Percentiles rank a stretch among this genome's conserved stretches.
These are phyloP conservation scores for Ptiloglossa arizonensis DNA, from an alignment of 1,140 invertebrate species.

Conservation along the genomic window DNA sequence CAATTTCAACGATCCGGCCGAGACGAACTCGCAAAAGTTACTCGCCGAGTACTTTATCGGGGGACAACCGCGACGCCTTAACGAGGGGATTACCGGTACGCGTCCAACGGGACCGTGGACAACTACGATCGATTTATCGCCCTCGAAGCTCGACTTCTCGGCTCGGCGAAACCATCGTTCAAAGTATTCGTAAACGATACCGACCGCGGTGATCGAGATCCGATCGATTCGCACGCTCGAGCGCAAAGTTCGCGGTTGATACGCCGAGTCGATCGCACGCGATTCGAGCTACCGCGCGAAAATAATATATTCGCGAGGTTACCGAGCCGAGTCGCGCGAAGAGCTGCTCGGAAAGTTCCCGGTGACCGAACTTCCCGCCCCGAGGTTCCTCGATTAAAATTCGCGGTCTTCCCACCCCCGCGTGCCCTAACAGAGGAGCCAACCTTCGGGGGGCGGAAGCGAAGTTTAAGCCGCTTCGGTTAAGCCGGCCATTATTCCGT, in stretches of 20 bases:
- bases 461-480: conserved; percentile 48
- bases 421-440: conserved; percentile 16
- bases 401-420: conserved; percentile 22
- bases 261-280: neutral
- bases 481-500: conserved; percentile 60
- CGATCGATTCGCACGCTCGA: neutral
- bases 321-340: neutral
- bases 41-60: too few species aligned
- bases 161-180: too few species aligned
- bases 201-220: neutral
- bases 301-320: conserved; percentile 24
- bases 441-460: conserved; percentile 14
- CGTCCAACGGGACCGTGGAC: too few species aligned
- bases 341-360: conserved; percentile 17
- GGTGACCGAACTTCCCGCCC: too few species aligned
- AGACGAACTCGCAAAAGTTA: too few species aligned
- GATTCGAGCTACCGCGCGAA: neutral
- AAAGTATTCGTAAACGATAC: too few species aligned
- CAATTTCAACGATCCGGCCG: too few species aligned
- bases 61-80: too few species aligned
- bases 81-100: too few species aligned
- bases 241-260: neutral
- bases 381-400: conserved; percentile 60
- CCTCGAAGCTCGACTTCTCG: too few species aligned
- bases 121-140: too few species aligned